Base-by-base conservation (phyloP, 1,140 invertebrate genomes). In the Ceratosolen fusciceps region DNA sequence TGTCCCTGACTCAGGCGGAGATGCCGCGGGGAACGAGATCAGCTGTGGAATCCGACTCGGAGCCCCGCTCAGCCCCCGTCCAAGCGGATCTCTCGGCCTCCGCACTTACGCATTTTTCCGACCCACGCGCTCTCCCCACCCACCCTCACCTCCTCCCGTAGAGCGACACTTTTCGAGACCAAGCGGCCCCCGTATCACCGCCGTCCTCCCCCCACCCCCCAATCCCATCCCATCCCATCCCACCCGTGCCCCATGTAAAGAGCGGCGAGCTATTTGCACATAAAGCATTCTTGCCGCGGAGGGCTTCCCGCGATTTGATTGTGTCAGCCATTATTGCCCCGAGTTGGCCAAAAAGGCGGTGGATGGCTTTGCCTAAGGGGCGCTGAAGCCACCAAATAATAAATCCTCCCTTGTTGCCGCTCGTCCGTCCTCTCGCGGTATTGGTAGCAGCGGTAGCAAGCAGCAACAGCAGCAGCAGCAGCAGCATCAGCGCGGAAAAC, bases 351-450 rank as follows among this genome's bases (percentile, higher is more conserved):
- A 24, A 19, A n/a, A n/a, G n/a, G n/a, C n/a, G n/a, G n/a, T n/a
- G n/a, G n/a, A n/a, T n/a, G n/a, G n/a, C n/a, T n/a, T n/a, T n/a
- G n/a, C n/a, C n/a, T n/a, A n/a, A n/a, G n/a, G n/a, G n/a, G n/a
- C n/a, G n/a, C n/a, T n/a, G 56, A 7, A 1, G 39, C 37, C 14
- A 26, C 39, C 24, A 85, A 82, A 81, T 86, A 86, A 86, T 85
- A 83, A 85, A 86, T 83, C 78, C n/a, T 24, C 29, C 37, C 12
- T 31, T 52, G 43, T 67, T 29, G 39, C 39, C 39, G 5, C 39
- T 5, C 12, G 39, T n/a, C n/a, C n/a, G n/a, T n/a, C n/a, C n/a
- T n/a, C n/a, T n/a, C n/a, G n/a, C n/a, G n/a, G n/a, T n/a, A n/a
- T n/a, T n/a, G n/a, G n/a, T n/a, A n/a, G n/a, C n/a, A n/a, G n/a